Evolutionary conservation across 2,888 invertebrate species (phyloP).

Genomic region (Pilophorus perplexus): DNA sequence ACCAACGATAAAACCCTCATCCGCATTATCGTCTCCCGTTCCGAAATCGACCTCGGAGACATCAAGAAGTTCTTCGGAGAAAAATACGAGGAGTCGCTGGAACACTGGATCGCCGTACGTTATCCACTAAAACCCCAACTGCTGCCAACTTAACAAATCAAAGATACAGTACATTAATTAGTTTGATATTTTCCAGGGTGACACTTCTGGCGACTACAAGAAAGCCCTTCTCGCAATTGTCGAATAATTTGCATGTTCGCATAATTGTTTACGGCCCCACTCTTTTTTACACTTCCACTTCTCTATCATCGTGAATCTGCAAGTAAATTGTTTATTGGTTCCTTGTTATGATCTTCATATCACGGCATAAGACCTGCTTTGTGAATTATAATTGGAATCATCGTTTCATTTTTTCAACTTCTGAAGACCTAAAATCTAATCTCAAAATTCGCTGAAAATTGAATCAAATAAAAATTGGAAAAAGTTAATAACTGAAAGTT

Average conservation of each 20-base stretch:
- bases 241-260: conserved; percentile 20
- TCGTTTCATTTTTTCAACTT: no score
- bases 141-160: not conserved
- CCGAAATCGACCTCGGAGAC: conserved; percentile 88
- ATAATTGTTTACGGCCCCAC: no score
- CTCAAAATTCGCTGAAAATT: no score
- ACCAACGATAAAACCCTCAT: conserved; percentile 91
- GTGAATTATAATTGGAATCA: no score
- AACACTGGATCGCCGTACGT: conserved; percentile 79
- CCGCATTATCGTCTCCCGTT: conserved; percentile 85
- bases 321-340: no score
- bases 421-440: no score
- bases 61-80: conserved; percentile 87
- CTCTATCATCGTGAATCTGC: no score
- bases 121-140: not conserved
- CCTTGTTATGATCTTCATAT: no score
- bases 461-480: no score
- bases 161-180: not conserved
- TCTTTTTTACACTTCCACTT: no score
- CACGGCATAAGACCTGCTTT: no score
- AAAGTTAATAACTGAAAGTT: no score
- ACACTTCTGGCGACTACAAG: conserved; percentile 92
- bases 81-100: conserved; percentile 75
- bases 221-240: conserved; percentile 82
- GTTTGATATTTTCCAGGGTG: conserved; percentile 70